Conservation (phyloP, 1,140 invertebrate species). For the Hylaeus volcanicus region DNA sequence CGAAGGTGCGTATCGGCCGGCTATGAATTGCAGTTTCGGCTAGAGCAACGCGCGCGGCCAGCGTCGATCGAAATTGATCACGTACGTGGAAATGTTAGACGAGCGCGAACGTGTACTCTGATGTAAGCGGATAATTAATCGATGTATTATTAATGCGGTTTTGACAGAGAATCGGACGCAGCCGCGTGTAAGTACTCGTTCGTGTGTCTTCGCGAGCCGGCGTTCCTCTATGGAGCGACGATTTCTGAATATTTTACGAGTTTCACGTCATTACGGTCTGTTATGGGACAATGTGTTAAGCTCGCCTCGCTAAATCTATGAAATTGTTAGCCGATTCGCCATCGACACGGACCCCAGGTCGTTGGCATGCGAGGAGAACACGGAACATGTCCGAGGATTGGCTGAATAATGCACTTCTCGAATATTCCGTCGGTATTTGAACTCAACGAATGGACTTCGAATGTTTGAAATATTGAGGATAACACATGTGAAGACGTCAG, state of each 20-base stretch:
- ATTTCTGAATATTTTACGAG: constrained; percentile 60
- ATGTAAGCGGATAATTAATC: constrained; percentile 62
- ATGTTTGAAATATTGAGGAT: no score
- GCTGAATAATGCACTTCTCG: background rate
- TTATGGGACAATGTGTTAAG: constrained; percentile 51
- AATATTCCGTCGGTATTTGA: no score
- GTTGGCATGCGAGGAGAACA: constrained; percentile 12
- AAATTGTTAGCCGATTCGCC: constrained; percentile 47
- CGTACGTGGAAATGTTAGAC: constrained; percentile 34
- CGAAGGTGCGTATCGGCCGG: background rate
- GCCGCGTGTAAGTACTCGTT: constrained; percentile 50
- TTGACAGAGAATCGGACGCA: constrained; percentile 47
- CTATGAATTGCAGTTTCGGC: constrained; percentile 12
- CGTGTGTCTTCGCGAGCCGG: constrained; percentile 40
- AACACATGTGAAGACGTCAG: no score
- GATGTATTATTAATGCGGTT: constrained; percentile 62
- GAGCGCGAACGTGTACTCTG: constrained; percentile 15
- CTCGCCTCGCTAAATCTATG: constrained; percentile 58
- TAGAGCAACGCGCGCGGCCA: background rate
- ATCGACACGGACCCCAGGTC: constrained; percentile 43
- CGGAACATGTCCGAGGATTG: background rate
- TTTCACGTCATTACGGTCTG: constrained; percentile 51
- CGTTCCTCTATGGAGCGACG: constrained; percentile 29
- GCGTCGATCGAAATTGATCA: constrained; percentile 54
- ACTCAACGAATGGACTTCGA: no score